These are phyloP conservation scores for Sakesphorus luctuosus DNA, from an alignment of 2,113 vertebrate genomes.

Conservation along the genomic window DNA sequence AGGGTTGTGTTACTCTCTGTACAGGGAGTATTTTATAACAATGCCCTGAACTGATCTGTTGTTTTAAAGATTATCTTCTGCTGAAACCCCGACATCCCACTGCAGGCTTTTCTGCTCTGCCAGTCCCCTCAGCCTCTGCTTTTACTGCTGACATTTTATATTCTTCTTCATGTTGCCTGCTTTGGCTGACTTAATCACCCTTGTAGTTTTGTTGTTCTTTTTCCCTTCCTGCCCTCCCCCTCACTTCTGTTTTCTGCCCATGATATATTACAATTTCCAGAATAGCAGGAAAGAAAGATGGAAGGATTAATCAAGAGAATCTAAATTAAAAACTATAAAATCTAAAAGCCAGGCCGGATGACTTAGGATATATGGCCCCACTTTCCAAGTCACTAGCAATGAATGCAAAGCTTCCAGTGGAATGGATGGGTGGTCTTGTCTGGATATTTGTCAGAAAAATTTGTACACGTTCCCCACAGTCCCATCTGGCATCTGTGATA, in stretches of 20 bases:
- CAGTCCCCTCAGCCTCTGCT: neutral
- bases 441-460: conserved; percentile 24
- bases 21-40: neutral
- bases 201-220: neutral
- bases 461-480: neutral
- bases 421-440: conserved; percentile 20
- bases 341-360: neutral
- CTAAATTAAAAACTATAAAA: conserved; percentile 52
- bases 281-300: neutral
- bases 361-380: neutral
- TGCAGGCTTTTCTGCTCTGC: neutral
- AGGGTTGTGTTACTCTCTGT: neutral
- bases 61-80: neutral
- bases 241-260: conserved; percentile 14
- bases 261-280: conserved; percentile 11
- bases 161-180: neutral
- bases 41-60: neutral
- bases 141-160: neutral
- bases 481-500: neutral
- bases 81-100: neutral
- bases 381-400: neutral
- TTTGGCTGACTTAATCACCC: neutral
- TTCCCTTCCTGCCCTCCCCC: neutral
- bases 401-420: neutral
- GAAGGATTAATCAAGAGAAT: conserved; percentile 27